Base-by-base conservation (phyloP, 2,888 invertebrate genomes). In the Boloria selene region DNA sequence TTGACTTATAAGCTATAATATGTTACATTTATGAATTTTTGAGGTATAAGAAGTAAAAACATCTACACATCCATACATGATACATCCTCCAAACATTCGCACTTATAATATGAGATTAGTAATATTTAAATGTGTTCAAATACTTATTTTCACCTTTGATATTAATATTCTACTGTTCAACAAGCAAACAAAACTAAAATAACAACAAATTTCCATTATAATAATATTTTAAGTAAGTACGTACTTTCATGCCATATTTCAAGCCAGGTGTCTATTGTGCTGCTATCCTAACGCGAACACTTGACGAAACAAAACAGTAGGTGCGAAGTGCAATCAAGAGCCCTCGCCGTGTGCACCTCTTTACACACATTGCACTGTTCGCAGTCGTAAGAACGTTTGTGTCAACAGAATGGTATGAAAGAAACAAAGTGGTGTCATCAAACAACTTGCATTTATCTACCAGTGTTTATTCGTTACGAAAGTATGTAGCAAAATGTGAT, bases 261-360 rank as follows among this genome's bases (percentile, higher is more conserved):
- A 17, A 49, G 14, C 38, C 59, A 50, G 38, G 50, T 59, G 38
- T 59, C 59, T 59, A 59, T 45, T 45, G 52, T 62, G n/a, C 7
- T 13, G 54, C 31, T 31, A n/a, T 62, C 52, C 44, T 64, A 52
- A 51, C 22, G 59, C 26, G 44, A 44, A 53, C 56, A 58, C 58
- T 68, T 61, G 17, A 61, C 52, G 56, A 61, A 58, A 61, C 56
- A 61, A 68, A 65, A 58, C 58, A 61, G 51, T 56, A 68, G 42
- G 56, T 65, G 68, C 44, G 65, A 65, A 68, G 68, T 61, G 68
- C 65, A 68, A 58, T 65, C 65, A 31, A 61, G 61, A 44, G 56
- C 53, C 18, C 52, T 64, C 51, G 45, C 60, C 5, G 18, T 47
- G 64, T 50, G 58, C 52, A 58, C 56, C 52, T 52, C 61, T 64